Evolutionary conservation across 2,113 vertebrate genomes (phyloP).

Genomic region (Oophaga pumilio): DNA sequence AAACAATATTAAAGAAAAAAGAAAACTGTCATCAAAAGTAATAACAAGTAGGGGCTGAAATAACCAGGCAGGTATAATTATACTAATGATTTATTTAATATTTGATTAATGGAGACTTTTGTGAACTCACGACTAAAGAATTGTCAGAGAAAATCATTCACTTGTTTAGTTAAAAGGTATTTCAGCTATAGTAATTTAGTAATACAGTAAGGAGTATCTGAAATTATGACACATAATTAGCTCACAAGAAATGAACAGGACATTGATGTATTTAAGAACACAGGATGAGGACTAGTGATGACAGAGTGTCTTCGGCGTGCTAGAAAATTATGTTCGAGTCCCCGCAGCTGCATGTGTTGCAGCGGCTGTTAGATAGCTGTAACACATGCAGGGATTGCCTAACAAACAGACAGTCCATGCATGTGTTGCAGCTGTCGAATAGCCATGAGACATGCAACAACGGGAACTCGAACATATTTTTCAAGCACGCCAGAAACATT

Average conservation of each 20-base stretch:
- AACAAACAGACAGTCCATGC: too few relatives aligned
- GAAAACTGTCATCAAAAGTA: constrained; percentile 63
- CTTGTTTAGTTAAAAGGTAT: constrained; percentile 76
- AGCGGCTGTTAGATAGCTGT: too few relatives aligned
- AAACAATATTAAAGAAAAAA: constrained; percentile 63
- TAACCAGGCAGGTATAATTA: constrained; percentile 76
- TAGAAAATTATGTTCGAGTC: too few relatives aligned
- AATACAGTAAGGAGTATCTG: constrained; percentile 74
- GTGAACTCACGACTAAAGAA: constrained; percentile 74
- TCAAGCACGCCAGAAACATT: too few relatives aligned
- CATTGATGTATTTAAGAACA: neutral
- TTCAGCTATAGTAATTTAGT: constrained; percentile 67
- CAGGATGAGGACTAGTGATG: neutral
- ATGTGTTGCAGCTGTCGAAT: too few relatives aligned
- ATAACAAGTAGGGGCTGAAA: constrained; percentile 67
- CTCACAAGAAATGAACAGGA: neutral
- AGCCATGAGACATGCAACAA: too few relatives aligned
- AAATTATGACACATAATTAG: constrained; percentile 66
- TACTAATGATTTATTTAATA: constrained; percentile 80
- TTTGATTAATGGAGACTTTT: constrained; percentile 84
- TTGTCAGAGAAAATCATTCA: constrained; percentile 77
- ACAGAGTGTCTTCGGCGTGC: too few relatives aligned
- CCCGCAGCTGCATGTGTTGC: too few relatives aligned
- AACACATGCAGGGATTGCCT: too few relatives aligned
- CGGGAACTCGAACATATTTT: too few relatives aligned